Conservation (phyloP, 2,113 vertebrate genomes). For the Xiphias gladius region DNA sequence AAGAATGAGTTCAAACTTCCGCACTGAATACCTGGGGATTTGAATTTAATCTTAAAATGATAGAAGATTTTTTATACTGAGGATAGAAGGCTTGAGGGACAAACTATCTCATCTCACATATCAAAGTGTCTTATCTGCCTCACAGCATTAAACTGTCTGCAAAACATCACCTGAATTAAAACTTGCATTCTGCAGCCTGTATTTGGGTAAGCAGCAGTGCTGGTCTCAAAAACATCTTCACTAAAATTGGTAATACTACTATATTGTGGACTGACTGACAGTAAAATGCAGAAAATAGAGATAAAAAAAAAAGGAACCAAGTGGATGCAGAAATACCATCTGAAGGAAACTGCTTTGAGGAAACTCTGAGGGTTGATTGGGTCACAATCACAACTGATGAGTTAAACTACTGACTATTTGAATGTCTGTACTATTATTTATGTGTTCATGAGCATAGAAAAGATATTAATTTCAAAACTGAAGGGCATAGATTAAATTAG, state of each 20-base stretch:
- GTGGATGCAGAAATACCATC: background rate
- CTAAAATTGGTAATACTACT: background rate
- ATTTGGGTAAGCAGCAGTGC: background rate
- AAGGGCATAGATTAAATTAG: too few relatives aligned
- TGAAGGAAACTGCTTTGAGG: background rate
- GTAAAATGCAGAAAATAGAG: background rate
- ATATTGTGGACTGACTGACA: slow-evolving; percentile 1
- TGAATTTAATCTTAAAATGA: slow-evolving; percentile 52
- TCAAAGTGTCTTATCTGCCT: slow-evolving; percentile 55
- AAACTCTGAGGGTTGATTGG: background rate
- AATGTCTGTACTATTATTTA: too few relatives aligned
- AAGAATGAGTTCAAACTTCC: slow-evolving; percentile 10
- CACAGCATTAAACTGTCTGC: slow-evolving; percentile 42
- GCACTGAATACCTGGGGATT: slow-evolving; percentile 12
- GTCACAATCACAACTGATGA: background rate
- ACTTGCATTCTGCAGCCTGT: slow-evolving; percentile 11
- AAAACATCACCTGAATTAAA: slow-evolving; percentile 47
- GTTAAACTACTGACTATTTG: background rate
- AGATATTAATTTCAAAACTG: background rate
- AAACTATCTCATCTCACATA: slow-evolving; percentile 43
- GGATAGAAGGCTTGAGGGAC: slow-evolving; percentile 46
- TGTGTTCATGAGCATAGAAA: background rate
- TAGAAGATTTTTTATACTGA: slow-evolving; percentile 46
- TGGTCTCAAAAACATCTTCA: slow-evolving; percentile 9
- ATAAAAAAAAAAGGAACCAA: background rate